These are phyloP conservation scores for Gisinianus flammeolus DNA, from an alignment of 2,888 invertebrate genomes.

Conservation along the genomic window DNA sequence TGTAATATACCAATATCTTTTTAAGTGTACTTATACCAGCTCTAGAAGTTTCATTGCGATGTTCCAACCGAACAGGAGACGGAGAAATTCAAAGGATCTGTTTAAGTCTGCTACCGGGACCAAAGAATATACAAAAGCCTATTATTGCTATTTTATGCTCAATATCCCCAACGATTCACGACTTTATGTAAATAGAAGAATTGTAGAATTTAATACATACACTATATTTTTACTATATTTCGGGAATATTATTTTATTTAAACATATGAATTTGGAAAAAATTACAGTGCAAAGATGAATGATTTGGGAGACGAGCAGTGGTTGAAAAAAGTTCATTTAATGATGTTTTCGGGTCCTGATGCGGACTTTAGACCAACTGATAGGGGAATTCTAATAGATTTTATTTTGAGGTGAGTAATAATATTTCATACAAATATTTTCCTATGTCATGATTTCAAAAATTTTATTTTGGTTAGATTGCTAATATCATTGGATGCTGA, in stretches of 20 bases:
- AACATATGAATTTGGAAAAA: background rate
- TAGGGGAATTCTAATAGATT: slow-evolving; percentile 28
- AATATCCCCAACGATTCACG: slow-evolving; percentile 24
- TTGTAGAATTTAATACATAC: background rate
- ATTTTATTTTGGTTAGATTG: slow-evolving; percentile 10
- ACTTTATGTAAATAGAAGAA: slow-evolving; percentile 30
- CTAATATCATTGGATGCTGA: slow-evolving; percentile 11
- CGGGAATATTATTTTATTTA: background rate
- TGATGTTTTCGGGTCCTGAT: slow-evolving; percentile 22
- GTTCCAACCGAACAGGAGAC: background rate
- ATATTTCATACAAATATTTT: background rate
- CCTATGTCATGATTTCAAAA: background rate
- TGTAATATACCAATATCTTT: background rate
- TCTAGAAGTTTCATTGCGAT: background rate
- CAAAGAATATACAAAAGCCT: slow-evolving; percentile 16
- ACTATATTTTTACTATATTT: background rate
- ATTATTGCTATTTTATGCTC: slow-evolving; percentile 18
- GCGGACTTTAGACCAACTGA: slow-evolving; percentile 32
- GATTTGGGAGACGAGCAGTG: slow-evolving; percentile 25
- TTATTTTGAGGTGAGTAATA: slow-evolving; percentile 24
- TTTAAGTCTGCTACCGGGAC: slow-evolving; percentile 16
- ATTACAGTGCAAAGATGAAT: slow-evolving; percentile 30
- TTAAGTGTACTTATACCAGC: background rate
- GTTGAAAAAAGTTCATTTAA: slow-evolving; percentile 28
- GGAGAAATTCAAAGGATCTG: background rate